Base-by-base conservation (phyloP, 2,888 invertebrate species). In the Aleiodes testaceus region DNA sequence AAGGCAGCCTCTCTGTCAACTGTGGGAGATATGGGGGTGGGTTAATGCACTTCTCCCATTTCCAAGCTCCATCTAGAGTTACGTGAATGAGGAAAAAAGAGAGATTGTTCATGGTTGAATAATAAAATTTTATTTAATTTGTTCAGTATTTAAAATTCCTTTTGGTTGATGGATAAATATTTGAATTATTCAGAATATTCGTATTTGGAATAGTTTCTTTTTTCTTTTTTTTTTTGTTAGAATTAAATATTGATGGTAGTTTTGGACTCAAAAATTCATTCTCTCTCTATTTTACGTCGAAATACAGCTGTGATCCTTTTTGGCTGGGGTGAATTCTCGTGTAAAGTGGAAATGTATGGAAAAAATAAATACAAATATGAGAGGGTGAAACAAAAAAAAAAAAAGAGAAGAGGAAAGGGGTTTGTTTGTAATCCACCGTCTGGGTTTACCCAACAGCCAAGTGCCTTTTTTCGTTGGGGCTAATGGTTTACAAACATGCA, bases 401-500 rank as follows among this genome's bases (percentile, higher is more conserved):
- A 52, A 49, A 59, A 45, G 16, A n/a, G n/a, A n/a, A n/a, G n/a
- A n/a, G n/a, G n/a, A n/a, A 59, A 30, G 44, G 30, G 47, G 52
- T 20, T 26, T 20, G 22, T n/a, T 64, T 42, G 45, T 52, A 65
- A 68, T 63, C 45, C 52, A 70, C n/a, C 69, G 75, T 78, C 74
- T 77, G 74, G 73, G 70, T 69, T 72, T 66, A 67, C 65, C 30
- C 64, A 36, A 50, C 64, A 61, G 68, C 45, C 61, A 36, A 64
- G 55, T 42, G 61, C 67, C 70, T 69, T 55, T 72, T 66, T 59
- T 53, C 49, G 75, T 45, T 66, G 69, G 70, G 74, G 50, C 77
- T 82, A 82, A 82, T 81, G 82, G 81, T 81, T 79, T 82, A 81
- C 81, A 82, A 82, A 82, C 81, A 81, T 72, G 64, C 68, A 64